phyloP scores from a whole-genome alignment of 2,797 vertebrate species.

The Pelochelys cantorii region DNA sequence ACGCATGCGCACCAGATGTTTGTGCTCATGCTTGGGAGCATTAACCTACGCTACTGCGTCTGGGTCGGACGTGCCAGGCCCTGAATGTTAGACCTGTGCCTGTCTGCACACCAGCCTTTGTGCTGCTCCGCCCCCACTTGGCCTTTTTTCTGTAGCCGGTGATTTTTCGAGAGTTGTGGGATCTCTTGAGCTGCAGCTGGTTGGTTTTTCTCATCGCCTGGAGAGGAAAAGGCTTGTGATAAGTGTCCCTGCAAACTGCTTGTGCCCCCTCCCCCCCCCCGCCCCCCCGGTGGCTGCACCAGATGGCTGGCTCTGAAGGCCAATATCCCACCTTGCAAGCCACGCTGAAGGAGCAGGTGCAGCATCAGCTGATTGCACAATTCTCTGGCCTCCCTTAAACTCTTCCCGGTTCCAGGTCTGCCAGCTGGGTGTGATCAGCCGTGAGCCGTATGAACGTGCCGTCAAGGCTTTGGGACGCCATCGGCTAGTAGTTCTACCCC shows the following conservation, averaged over 20 bases:
- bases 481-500: background rate
- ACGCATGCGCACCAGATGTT: background rate
- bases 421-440: background rate
- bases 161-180: background rate
- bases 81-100: background rate
- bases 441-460: background rate
- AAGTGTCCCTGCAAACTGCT: background rate
- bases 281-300: background rate
- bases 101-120: background rate
- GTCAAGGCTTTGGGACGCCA: background rate
- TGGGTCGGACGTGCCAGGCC: background rate
- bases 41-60: background rate
- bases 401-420: background rate
- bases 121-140: background rate
- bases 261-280: no score
- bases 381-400: background rate
- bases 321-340: background rate
- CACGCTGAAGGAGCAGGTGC: background rate
- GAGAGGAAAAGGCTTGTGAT: no score
- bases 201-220: background rate
- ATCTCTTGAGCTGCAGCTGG: background rate
- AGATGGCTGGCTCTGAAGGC: background rate
- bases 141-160: background rate
- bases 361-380: background rate
- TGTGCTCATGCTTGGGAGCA: background rate